A percentile compares a stretch with the other conserved stretches of the same genome.
Conservation (phyloP, 2,888 invertebrate genomes). For the Ochropleura leucogaster region DNA sequence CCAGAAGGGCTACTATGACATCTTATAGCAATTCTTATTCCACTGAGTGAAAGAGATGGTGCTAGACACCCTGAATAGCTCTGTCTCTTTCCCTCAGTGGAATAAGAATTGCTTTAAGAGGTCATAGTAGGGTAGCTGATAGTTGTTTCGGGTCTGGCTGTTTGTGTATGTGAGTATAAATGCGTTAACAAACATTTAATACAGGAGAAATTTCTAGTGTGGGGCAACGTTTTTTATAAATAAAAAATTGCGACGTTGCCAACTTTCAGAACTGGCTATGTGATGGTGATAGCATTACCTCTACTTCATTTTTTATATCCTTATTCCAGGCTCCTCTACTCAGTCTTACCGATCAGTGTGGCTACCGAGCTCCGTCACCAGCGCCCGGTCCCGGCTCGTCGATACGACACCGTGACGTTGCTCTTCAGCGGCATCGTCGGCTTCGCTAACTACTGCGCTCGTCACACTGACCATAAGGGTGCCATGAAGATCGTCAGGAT, state of each 20-base stretch:
- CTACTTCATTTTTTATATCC: not conserved
- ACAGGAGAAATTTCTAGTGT: no score
- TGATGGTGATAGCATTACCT: not conserved
- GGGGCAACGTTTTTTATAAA: no score
- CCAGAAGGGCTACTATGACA: no score
- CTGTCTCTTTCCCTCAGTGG: no score
- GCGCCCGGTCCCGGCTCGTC: constrained; percentile 96
- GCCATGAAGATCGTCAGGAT: constrained; percentile 99
- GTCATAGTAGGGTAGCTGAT: no score
- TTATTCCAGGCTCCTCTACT: constrained; percentile 95
- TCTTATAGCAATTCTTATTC: no score
- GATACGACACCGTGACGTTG: constrained; percentile 97
- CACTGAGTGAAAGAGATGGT: no score
- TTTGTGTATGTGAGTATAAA: no score
- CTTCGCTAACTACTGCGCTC: constrained; percentile 97
- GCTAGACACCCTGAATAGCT: no score
- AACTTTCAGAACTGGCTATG: not conserved
- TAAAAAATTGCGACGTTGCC: not conserved
- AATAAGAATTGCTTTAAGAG: no score
- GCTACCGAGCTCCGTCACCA: constrained; percentile 98
- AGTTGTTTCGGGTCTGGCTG: no score
- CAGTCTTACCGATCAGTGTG: constrained; percentile 97
- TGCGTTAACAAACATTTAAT: no score
- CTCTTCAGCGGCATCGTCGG: constrained; percentile 98
- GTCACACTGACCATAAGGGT: constrained; percentile 97